Evolutionary conservation across 2,113 vertebrate species (phyloP), one percentile per base, ranked within the genome.

Genomic region (Labeo catla): DNA sequence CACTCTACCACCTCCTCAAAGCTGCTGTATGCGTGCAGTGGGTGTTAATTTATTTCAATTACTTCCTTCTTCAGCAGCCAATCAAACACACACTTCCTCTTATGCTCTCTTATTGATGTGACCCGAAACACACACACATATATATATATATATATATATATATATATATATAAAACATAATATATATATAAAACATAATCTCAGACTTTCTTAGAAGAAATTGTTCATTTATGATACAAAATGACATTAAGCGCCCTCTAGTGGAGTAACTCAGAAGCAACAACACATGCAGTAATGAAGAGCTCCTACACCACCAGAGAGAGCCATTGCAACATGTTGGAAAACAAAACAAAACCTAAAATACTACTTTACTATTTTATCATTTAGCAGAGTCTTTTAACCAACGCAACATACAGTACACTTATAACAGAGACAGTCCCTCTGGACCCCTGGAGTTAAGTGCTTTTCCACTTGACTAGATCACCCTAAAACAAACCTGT

Each of bases 261-360:
- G 68, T 73, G 50, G 66, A 73, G 12, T 7, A 59, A 50, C 2
- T 34, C n/a, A 73, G 4, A 73, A 43, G 6, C 6, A 15, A 83
- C 36, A 81, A 11, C 39, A 66, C 9, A 49, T 49, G 15, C 57
- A 21, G 16, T 21, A 4, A 57, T 72, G 4, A 23, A 12, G 12
- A 21, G 4, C 6, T 23, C 66, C 34, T 23, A 50, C 50, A 39
- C 50, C 81, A 73, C 28, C 50, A 84, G 81, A 59, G 49, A 28
- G 81, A 23, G 68, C 81, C 11, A 73, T 73, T 73, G 50, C 21
- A 84, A 57, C 81, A 83, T 45, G 49, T 43, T 57, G 10, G 2
- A 84, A 50, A 84, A 83, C 61, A 81, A 52, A 13, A 10, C 19
- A 19, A 61, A 81, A 57, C 45, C 3, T 15, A 54, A 79, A n/a